Conservation (phyloP, 2,888 invertebrate species). For the Plagodis dolabraria region DNA sequence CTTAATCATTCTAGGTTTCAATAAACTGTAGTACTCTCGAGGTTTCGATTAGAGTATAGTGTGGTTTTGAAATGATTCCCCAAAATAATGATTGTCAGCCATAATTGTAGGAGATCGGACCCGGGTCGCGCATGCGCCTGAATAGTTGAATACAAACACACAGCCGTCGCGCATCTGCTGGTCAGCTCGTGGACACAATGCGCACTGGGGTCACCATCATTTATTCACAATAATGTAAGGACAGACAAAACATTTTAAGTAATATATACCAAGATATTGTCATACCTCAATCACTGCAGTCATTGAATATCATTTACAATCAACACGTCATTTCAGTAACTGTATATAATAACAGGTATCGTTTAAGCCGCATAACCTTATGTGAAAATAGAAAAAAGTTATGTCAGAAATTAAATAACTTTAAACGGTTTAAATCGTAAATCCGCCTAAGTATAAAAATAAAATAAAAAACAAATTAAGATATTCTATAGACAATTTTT, state of each 20-base stretch:
- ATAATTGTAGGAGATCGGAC: conserved; percentile 59
- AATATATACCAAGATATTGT: not conserved
- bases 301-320: too few species aligned
- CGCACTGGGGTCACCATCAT: conserved; percentile 47
- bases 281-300: not conserved
- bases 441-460: too few species aligned
- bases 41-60: not conserved
- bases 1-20: too few species aligned
- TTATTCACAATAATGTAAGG: not conserved
- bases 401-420: too few species aligned
- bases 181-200: conserved; percentile 83
- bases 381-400: too few species aligned
- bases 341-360: too few species aligned
- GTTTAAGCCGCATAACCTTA: too few species aligned
- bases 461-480: too few species aligned
- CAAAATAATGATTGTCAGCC: conserved; percentile 50
- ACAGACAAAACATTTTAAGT: not conserved
- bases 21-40: not conserved
- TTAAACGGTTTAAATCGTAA: too few species aligned
- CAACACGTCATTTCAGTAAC: too few species aligned
- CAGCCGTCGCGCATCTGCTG: conserved; percentile 82
- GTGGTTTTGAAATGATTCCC: not conserved
- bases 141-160: conserved; percentile 64
- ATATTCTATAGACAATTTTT: too few species aligned
- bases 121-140: conserved; percentile 71